A percentile compares a stretch with the other conserved stretches of the same genome.
Evolutionary conservation across 2,797 vertebrate species (phyloP).

Genomic region (Hoplostethus mediterraneus): DNA sequence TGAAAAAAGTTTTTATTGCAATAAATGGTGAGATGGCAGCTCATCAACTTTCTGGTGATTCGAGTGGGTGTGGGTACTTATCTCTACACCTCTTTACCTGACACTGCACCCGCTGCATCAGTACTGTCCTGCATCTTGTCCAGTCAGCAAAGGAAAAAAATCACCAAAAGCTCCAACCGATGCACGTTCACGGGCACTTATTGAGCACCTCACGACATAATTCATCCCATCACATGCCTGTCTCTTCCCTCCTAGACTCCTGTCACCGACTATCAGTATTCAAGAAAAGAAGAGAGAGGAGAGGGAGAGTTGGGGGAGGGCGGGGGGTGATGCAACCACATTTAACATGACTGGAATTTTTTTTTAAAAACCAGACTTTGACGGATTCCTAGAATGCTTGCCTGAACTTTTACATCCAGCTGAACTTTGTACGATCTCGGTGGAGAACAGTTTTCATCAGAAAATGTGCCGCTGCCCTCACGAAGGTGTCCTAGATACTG

Average conservation of each 20-base stretch:
- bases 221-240: conserved; percentile 59
- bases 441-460: no score
- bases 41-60: conserved; percentile 41
- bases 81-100: conserved; percentile 12
- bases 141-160: neutral
- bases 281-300: conserved; percentile 1
- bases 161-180: conserved; percentile 33
- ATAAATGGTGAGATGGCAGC: no score
- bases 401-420: neutral
- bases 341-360: conserved; percentile 36
- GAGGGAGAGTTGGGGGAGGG: neutral
- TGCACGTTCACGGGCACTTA: conserved; percentile 22
- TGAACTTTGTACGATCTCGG: no score
- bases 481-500: neutral
- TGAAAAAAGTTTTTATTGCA: no score
- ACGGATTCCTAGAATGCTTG: neutral
- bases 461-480: neutral
- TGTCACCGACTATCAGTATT: conserved; percentile 49
- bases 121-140: conserved; percentile 7
- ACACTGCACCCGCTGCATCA: conserved; percentile 29
- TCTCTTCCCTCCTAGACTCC: conserved; percentile 22
- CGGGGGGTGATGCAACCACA: conserved; percentile 51
- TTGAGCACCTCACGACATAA: conserved; percentile 58
- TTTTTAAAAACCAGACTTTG: neutral
- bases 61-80: conserved; percentile 2